Percentiles rank a stretch among this genome's conserved stretches.
Evolutionary conservation across 1,140 invertebrate genomes (phyloP).

Genomic region (Copidosoma floridanum): DNA sequence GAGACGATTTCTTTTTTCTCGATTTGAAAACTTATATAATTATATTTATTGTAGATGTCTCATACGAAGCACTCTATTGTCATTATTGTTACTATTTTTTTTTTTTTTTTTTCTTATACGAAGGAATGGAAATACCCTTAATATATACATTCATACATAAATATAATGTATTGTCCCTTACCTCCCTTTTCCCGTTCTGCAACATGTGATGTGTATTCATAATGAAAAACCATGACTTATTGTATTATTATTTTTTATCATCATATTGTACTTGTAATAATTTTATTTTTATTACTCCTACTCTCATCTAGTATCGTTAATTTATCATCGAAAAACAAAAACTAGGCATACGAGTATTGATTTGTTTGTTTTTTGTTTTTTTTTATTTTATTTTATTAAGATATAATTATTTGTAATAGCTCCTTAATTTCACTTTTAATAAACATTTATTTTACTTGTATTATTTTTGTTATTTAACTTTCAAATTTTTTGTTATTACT

Average conservation of each 20-base stretch:
- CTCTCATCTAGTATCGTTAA: slow-evolving; percentile 33
- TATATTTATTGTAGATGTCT: slow-evolving; percentile 28
- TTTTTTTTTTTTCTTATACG: slow-evolving; percentile 20
- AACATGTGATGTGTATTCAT: slow-evolving; percentile 45
- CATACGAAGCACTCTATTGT: slow-evolving; percentile 27
- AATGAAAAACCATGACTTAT: slow-evolving; percentile 25
- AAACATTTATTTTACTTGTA: slow-evolving; percentile 43
- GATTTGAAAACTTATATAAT: slow-evolving; percentile 5
- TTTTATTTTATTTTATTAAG: slow-evolving; percentile 33
- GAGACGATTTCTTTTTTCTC: not conserved
- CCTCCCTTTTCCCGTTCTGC: too few species aligned
- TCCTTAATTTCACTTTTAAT: slow-evolving; percentile 41
- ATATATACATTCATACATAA: slow-evolving; percentile 8
- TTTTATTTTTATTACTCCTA: slow-evolving; percentile 21
- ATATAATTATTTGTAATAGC: slow-evolving; percentile 31
- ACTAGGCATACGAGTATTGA: slow-evolving; percentile 32
- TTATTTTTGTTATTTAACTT: not conserved
- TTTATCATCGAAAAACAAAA: slow-evolving; percentile 44
- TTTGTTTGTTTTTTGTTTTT: too few species aligned
- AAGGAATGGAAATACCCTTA: slow-evolving; percentile 20
- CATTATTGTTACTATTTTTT: slow-evolving; percentile 28
- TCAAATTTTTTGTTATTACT: too few species aligned
- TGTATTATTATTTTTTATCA: slow-evolving; percentile 19
- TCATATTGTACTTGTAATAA: slow-evolving; percentile 24
- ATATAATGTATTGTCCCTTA: too few species aligned